Base-by-base conservation (phyloP, 2,797 vertebrate species). In the Distichodus sexfasciatus region DNA sequence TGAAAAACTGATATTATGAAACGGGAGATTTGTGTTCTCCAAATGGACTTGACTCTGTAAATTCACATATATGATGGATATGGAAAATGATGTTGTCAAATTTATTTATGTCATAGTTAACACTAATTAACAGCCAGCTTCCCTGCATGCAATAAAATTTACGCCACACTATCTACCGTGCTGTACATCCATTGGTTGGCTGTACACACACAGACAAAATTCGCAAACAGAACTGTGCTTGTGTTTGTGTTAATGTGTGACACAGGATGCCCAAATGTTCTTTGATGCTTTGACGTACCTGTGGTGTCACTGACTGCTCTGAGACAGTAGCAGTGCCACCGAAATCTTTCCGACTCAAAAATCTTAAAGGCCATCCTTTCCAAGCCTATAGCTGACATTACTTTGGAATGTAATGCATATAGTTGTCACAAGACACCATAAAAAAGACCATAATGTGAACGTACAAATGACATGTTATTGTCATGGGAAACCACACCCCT, bases 251-350 rank as follows among this genome's bases (percentile, higher is more conserved):
- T 8, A 11, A 26, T 38, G 33, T 74, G 24, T 41, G 40, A 19
- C 43, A 31, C 59, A 51, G 53, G 29, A 36, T 63, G 59, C 59
- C 28, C 17, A 38, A 12, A 38, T 24, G 36, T 59, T 44, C 36
- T 53, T 24, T 51, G 62, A 40, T 43, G 12, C 31, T 75, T 57
- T 59, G 43, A 60, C 65, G 50, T 63, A 48, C 19, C 64, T 72
- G 58, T 72, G 60, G 64, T 15, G 19, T 55, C 21, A 50, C 50
- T 53, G 35, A 57, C 68, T 63, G 35, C 15, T 12, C 17, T 61
- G 29, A 51, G 50, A 58, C 62, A 46, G 58, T 41, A n/a, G 23
- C 36, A 51, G n/a, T 6, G 29, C 58, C 65, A 61, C 66, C 59
- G 31, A 48, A 59, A 51, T 71, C 44, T 62, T 67, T 69, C 31